Base-by-base conservation (phyloP, 2,113 vertebrate genomes). In the Egretta garzetta region DNA sequence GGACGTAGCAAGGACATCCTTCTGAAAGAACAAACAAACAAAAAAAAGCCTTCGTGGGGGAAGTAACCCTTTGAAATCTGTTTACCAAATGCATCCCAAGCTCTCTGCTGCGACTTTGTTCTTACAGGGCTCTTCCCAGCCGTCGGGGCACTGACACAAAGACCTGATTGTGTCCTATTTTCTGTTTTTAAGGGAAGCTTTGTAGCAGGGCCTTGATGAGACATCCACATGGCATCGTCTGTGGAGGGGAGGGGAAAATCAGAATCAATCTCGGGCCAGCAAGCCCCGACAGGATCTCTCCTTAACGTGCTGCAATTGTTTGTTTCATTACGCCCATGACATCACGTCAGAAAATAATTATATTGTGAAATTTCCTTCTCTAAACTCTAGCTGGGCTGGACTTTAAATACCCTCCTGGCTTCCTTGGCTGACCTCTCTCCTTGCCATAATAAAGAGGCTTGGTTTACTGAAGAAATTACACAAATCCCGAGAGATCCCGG, bases 401-500 rank as follows among this genome's bases (percentile, higher is more conserved):
- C 80, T 74, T 28, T 1, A 14, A 52, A 8, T 45, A 3, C 62
- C 37, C 80, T 68, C 41, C 41, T 2, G 2, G 21, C 14, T 64
- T 26, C 67, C 66, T 49, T 4, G 45, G 64, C 88, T 73, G 87
- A 7, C 63, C 80, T 41, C 58, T 5, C 9, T 3, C 27, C 8
- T 5, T 10, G 30, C 6, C 1, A 4, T 30, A 5, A 7, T 12
- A 8, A 14, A 30, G 1, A 8, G 39, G n/a, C 26, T 4, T 4
- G 14, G 33, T 26, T 62, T 13, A 0, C 47, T 18, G 28, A 14
- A 45, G 55, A 3, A 32, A 27, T 3, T 4, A 14, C 27, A 2
- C 9, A 2, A 33, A 5, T 24, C 66, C 83, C 28, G 0, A 1
- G 52, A 8, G 73, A 47, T 4, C 16, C 21, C 3, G 0, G 33